Base-by-base conservation (phyloP, 2,888 invertebrate genomes). In the Aquatica leii region DNA sequence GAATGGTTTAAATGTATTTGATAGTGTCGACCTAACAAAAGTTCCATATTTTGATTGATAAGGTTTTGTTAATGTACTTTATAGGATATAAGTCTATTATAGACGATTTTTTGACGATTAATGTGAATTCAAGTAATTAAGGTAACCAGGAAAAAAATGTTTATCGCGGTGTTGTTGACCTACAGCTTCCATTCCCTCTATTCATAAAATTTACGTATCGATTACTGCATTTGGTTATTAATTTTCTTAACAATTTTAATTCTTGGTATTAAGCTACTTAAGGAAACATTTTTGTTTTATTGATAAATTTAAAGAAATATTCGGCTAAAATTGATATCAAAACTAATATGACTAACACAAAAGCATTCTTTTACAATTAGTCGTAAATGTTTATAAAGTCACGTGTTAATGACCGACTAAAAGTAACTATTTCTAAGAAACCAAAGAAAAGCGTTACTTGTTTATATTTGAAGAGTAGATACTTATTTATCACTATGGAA, bases 381-480 rank as follows among this genome's bases (percentile, higher is more conserved):
- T 53, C n/a, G 52, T 40, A n/a, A 41, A 24, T 14, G 40, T 57
- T 11, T 49, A 58, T 62, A 53, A 53, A 58, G 46, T 21, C 37
- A 35, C 46, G 58, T 62, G 58, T 62, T 62, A 54, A 62, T 62
- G 62, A 57, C 52, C 62, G 35, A 57, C 34, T 37, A 37, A 48
- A 49, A 46, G 18, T 51, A 57, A 35, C 21, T 43, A 43, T 21
- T 62, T 35, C 48, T 54, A 54, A 24, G 15, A 60, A 54, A 55
- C 49, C 18, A 41, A 50, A 52, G 31, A 43, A 52, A 57, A 51
- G 31, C 53, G 57, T 51, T n/a, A n/a, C n/a, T n/a, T n/a, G 55
- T 15, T 41, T 48, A 46, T 52, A 35, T 52, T 62, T 4, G 37
- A 57, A 52, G 48, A 59, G 35, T 4, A 24, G 46, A 60, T 46